A percentile compares a stretch with the other conserved stretches of the same genome.
These are phyloP conservation scores for Timandra comae DNA, from an alignment of 2,888 invertebrate genomes.

Conservation along the genomic window DNA sequence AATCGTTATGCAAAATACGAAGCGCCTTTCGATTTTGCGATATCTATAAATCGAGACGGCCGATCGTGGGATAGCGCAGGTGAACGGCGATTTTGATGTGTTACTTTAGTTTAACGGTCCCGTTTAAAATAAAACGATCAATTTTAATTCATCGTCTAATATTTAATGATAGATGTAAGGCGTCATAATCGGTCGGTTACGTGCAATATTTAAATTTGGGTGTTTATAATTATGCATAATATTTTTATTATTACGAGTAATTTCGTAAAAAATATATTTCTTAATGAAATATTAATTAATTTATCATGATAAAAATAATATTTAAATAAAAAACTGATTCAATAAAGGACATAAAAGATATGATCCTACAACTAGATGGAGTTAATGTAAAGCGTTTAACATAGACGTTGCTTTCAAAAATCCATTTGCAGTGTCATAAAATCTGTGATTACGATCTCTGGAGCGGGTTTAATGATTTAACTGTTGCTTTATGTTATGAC, in stretches of 20 bases:
- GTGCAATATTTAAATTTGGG: conserved; percentile 13
- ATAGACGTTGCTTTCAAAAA: conserved; percentile 61
- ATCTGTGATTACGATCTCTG: conserved; percentile 59
- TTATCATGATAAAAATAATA: no score
- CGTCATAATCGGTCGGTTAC: no score
- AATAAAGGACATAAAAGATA: no score
- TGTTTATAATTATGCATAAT: conserved; percentile 24
- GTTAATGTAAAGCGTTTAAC: conserved; percentile 41
- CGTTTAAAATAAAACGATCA: conserved; percentile 35
- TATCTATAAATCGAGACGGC: conserved; percentile 66
- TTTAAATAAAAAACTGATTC: no score
- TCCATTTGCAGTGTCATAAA: conserved; percentile 66
- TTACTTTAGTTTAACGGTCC: conserved; percentile 49
- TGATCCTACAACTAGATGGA: conserved; percentile 43
- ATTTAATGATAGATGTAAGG: conserved; percentile 2
- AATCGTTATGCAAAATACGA: conserved; percentile 69
- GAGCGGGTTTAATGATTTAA: conserved; percentile 59
- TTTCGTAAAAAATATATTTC: no score
- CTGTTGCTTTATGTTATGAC: conserved; percentile 51
- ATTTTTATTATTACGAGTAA: no score
- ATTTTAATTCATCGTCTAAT: conserved; percentile 2
- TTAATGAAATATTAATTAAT: no score
- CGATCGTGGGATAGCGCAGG: conserved; percentile 67
- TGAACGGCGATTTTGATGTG: conserved; percentile 62
- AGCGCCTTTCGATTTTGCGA: conserved; percentile 67